phyloP scores from a whole-genome alignment of 2,888 invertebrate species.

The Pimpla rufipes region DNA sequence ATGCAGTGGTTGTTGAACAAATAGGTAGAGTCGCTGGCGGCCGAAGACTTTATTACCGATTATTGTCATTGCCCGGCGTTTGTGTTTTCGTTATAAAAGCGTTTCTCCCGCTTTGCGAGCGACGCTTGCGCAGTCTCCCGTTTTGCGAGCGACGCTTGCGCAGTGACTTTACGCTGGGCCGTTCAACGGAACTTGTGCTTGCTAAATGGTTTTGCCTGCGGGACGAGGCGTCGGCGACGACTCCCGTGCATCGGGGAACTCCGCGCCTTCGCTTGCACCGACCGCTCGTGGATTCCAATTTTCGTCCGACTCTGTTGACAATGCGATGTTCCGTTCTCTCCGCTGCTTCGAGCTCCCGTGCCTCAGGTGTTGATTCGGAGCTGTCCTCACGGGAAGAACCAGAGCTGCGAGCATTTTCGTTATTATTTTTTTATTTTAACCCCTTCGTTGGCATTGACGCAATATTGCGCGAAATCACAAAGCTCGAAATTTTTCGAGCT shows the following conservation, averaged over 20 bases:
- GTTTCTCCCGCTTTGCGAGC: too few relatives aligned
- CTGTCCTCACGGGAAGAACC: conserved; percentile 68
- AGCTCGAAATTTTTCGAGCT: too few relatives aligned
- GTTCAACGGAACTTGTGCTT: conserved; percentile 8
- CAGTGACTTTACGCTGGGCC: neutral
- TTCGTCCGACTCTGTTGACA: neutral
- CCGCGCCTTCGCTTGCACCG: conserved; percentile 59
- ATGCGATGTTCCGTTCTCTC: neutral
- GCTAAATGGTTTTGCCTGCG: conserved; percentile 26
- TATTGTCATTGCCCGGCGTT: too few relatives aligned
- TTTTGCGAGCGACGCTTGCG: too few relatives aligned
- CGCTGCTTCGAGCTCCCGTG: conserved; percentile 6
- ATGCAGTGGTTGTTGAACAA: too few relatives aligned
- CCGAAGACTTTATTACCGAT: too few relatives aligned
- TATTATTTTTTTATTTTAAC: too few relatives aligned
- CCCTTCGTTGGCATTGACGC: too few relatives aligned
- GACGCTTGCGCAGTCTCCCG: too few relatives aligned
- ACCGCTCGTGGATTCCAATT: conserved; percentile 23
- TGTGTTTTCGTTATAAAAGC: too few relatives aligned
- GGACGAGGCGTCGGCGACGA: neutral
- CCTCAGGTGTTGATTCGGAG: neutral
- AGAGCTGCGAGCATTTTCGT: conserved; percentile 61
- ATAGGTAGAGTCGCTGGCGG: too few relatives aligned
- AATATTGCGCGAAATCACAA: too few relatives aligned
- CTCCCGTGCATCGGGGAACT: conserved; percentile 54